Evolutionary conservation across 2,888 invertebrate species (phyloP), one percentile per base, ranked within the genome.

Genomic region (Platycheirus albimanus): DNA sequence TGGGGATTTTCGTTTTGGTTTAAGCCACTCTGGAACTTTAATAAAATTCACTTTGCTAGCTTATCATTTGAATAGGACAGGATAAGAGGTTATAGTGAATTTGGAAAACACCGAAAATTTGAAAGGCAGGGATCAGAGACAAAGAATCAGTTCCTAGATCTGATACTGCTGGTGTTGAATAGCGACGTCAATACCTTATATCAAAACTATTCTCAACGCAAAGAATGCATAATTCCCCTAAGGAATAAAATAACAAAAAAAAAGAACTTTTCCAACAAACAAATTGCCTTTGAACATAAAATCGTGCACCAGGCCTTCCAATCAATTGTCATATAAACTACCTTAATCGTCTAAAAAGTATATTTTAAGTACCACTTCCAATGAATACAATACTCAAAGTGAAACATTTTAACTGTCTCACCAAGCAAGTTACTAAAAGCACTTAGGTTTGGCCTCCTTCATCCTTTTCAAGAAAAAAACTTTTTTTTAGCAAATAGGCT

Each of bases 391-490:
- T 36, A 49, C 49, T 51, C 49, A 58, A 51, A 71, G 45, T 13
- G 6, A 52, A 70, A 43, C 64, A 17, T 64, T 80, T 51, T 64
- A 63, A 54, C 70, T 66, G 69, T 36, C 38, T 69, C 43, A 13
- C 8, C 52, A 20, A 52, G 69, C 51, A 69, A 52, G 45, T 61
- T 74, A 36, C 24, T 45, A 56, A 58, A 49, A 69, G 17, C 52
- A 41, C 66, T 61, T 45, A 66, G 43, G 66, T 66, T 81, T 76
- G 41, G 61, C 58, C 56, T 67, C 49, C 24, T 58, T 63, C 38
- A 24, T 51, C 10, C 43, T 54, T 13, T 11, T 11, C 15, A 72
- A 33, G 15, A 51, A 36, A 24, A 45, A 45, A 49, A 17, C 8
- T 3, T 15, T 0, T 17, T 3, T 15, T 0, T 17, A n/a, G 43